Evolutionary conservation across 2,113 vertebrate species (phyloP), one percentile per base, ranked within the genome.

Genomic region (Solenodon paradoxus): DNA sequence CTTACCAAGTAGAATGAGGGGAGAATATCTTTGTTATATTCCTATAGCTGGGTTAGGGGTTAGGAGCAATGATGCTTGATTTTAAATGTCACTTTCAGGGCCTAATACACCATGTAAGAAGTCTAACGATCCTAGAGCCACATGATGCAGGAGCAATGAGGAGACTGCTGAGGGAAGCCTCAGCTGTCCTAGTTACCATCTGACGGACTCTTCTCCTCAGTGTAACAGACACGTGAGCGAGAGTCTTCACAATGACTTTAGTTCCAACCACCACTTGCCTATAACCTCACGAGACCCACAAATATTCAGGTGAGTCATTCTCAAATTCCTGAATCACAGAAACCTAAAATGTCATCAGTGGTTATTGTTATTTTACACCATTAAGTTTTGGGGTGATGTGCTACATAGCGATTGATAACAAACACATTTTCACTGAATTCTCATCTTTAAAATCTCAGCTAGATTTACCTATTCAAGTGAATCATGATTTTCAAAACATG

Each of bases 401-500:
- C 88, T 69, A 17, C 35, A 83, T 9, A 38, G 47, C 66, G 72
- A 42, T 47, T 64, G 66, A 40, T 81, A 51, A 45, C 24, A 64
- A 82, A 83, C 69, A 83, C 6, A 26, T 16, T 53, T 47, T 74
- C 45, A 61, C 74, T 78, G 75, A 40, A 61, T 86, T 55, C 40
- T 57, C 81, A 47, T 84, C 47, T 55, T 83, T 49, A n/a, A 87
- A 88, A 57, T 42, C 10, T 72, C 53, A 57, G 32, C 82, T 42
- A 93, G 61, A 88, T 55, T 38, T 53, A 88, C 53, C 66, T 71
- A 57, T 51, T 75, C 92, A 55, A 77, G 78, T 45, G 7, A 13
- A 38, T 64, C 17, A 38, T 12, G 55, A 61, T 93, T 93, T 94
- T 72, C 30, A 55, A 95, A 81, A 78, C 68, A 61, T 78, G 47